These are phyloP conservation scores for Cyprinella venusta DNA, from an alignment of 2,797 vertebrate species.

Conservation along the genomic window DNA sequence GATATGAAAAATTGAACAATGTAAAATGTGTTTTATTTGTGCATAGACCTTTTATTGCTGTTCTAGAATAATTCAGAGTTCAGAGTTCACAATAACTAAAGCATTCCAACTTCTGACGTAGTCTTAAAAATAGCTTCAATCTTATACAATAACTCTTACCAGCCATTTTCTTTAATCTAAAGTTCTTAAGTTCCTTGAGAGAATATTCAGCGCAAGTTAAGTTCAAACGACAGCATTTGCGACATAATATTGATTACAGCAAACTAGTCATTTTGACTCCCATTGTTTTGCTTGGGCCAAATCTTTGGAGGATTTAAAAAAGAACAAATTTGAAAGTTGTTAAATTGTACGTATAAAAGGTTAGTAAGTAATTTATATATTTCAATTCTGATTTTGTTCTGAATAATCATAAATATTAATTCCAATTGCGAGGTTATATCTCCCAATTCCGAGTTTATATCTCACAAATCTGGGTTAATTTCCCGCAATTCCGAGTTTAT, in stretches of 20 bases:
- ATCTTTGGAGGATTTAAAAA: background rate
- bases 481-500: no score
- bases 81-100: background rate
- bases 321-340: background rate
- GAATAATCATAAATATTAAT: no score
- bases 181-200: background rate
- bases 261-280: background rate
- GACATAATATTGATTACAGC: background rate
- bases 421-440: no score
- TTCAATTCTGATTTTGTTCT: no score
- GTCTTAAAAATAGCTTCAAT: background rate
- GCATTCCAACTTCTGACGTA: background rate
- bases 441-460: no score
- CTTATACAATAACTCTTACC: background rate
- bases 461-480: no score
- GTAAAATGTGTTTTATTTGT: background rate
- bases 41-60: background rate
- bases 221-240: background rate
- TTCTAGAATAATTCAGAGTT: slow-evolving; percentile 4
- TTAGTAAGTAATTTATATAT: background rate
- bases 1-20: background rate
- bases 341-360: background rate
- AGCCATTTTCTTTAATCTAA: background rate
- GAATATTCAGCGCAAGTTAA: no score
- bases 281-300: background rate